phyloP scores from a whole-genome alignment of 2,888 invertebrate species.

The Chromoteleia sp. region DNA sequence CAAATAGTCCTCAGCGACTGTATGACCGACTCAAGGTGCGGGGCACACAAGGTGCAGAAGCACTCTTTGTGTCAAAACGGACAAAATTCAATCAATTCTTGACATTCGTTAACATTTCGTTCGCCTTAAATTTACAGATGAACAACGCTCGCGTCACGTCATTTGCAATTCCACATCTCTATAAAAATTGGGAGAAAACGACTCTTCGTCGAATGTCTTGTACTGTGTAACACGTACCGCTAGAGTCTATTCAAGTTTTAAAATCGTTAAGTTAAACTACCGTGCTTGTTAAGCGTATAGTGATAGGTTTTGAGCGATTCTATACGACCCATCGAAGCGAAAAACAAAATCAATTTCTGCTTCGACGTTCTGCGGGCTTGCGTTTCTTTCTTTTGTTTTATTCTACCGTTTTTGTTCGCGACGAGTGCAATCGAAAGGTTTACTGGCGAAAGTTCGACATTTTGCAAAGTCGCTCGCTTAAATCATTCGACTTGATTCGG shows the following conservation, averaged over 20 bases:
- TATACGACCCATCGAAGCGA: conserved; percentile 34
- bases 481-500: neutral
- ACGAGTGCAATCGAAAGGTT: no score
- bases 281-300: conserved; percentile 59
- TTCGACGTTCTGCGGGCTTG: conserved; percentile 7
- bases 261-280: conserved; percentile 56
- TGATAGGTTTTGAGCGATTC: conserved; percentile 62
- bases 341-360: conserved; percentile 20
- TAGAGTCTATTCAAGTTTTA: conserved; percentile 42
- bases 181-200: conserved; percentile 41
- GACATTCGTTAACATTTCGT: no score
- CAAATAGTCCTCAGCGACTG: no score
- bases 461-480: neutral
- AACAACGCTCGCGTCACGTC: neutral
- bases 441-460: neutral
- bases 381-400: no score
- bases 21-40: no score
- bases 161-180: conserved; percentile 7
- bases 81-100: no score
- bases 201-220: conserved; percentile 10
- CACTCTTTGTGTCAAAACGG: no score
- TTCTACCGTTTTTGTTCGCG: conserved; percentile 1
- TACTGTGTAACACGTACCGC: neutral
- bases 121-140: no score
- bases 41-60: no score